A percentile compares a stretch with the other conserved stretches of the same genome.
Evolutionary conservation across 35 echinoderm and acorn worm species (phyloP).

Genomic region (Lytechinus pictus): DNA sequence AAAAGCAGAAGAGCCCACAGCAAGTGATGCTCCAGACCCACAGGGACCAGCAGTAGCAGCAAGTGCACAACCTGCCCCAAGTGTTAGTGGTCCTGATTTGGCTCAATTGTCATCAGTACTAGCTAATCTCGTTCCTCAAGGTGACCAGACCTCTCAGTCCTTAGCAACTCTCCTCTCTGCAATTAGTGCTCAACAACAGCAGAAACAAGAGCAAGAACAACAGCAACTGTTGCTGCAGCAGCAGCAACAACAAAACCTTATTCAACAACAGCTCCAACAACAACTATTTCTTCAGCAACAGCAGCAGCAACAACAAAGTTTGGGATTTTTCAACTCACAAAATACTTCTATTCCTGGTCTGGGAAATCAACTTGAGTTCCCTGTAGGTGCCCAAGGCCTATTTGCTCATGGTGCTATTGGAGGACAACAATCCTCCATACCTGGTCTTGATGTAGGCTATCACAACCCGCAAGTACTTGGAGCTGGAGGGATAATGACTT

Average conservation of each 20-base stretch:
- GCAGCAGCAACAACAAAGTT: constrained; percentile 16
- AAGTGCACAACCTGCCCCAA: background rate
- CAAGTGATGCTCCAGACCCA: background rate
- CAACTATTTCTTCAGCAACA: background rate
- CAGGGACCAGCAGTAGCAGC: background rate
- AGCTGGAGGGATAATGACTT: background rate
- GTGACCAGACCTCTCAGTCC: background rate
- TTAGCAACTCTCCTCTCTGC: constrained; percentile 20
- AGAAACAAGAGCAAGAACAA: background rate
- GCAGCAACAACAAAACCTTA: constrained; percentile 16
- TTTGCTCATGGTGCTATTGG: constrained; percentile 8
- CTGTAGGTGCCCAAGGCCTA: background rate
- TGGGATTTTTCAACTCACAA: constrained; percentile 16
- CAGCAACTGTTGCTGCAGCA: background rate
- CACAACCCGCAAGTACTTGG: background rate
- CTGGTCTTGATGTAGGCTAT: background rate
- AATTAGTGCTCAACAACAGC: background rate
- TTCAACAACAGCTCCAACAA: constrained; percentile 17
- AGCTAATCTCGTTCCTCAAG: constrained; percentile 13
- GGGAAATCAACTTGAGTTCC: background rate
- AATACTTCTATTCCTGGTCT: constrained; percentile 3
- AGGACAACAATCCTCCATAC: constrained; percentile 20
- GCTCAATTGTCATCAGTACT: constrained; percentile 18
- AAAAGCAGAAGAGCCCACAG: background rate
- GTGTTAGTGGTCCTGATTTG: constrained; percentile 12